A percentile compares a stretch with the other conserved stretches of the same genome.
Evolutionary conservation across 2,797 vertebrate genomes (phyloP).

Genomic region (Calcarius lapponicus): DNA sequence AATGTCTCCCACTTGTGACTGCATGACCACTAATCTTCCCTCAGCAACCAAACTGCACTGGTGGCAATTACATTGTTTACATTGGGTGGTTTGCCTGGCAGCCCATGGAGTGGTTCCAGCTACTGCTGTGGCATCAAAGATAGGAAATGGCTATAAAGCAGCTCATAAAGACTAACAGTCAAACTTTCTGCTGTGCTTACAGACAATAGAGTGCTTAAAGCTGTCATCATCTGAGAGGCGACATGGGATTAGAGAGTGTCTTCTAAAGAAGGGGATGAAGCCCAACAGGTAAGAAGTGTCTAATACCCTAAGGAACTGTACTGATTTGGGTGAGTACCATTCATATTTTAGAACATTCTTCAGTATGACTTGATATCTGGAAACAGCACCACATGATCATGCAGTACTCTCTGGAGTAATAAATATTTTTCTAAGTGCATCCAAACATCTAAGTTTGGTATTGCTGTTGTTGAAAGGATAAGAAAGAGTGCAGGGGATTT

Average conservation of each 20-base stretch:
- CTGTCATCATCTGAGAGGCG: not conserved
- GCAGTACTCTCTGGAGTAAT: not conserved
- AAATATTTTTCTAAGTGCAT: not conserved
- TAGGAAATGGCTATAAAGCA: not conserved
- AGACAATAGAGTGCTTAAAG: not conserved
- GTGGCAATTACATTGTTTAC: not conserved
- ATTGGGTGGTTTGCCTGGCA: not conserved
- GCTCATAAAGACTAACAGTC: not conserved
- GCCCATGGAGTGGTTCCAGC: not conserved
- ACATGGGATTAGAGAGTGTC: not conserved
- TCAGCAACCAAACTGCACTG: not conserved
- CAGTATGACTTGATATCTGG: not conserved
- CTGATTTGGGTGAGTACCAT: not conserved
- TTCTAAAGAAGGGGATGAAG: not conserved
- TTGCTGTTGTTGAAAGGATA: not conserved
- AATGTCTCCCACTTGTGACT: not conserved
- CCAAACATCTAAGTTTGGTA: not conserved
- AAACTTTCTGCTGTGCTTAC: not conserved
- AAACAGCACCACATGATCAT: not conserved
- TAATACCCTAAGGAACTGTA: not conserved
- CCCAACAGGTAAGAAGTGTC: not conserved
- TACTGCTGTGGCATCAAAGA: not conserved
- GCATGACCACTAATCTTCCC: slow-evolving; percentile 25
- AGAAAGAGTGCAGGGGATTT: not conserved
- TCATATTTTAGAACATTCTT: not conserved